Evolutionary conservation across 2,888 invertebrate genomes (phyloP).

Genomic region (Dinocampus coccinellae): DNA sequence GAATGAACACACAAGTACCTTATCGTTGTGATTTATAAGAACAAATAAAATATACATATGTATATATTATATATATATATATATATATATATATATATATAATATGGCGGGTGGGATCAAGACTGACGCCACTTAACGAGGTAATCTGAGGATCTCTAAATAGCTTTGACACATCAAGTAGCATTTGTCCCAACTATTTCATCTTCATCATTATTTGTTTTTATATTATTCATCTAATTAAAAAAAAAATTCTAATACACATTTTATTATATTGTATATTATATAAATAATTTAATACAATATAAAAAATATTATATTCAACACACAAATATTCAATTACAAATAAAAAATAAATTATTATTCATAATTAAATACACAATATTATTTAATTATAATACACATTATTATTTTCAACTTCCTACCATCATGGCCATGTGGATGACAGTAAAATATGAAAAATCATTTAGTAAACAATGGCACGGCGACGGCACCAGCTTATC

Average conservation of each 20-base stretch:
- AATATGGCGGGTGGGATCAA: constrained; percentile 48
- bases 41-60: constrained; percentile 57
- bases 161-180: constrained; percentile 47
- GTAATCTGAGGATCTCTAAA: constrained; percentile 59
- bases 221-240: not conserved
- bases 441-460: constrained; percentile 20
- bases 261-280: too few relatives aligned
- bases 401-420: not conserved
- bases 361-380: not conserved
- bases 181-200: constrained; percentile 39
- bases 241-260: too few relatives aligned
- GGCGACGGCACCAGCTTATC: constrained; percentile 35
- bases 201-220: not conserved
- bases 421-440: constrained; percentile 12
- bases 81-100: too few relatives aligned
- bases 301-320: too few relatives aligned
- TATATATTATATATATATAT: too few relatives aligned
- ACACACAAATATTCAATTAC: too few relatives aligned
- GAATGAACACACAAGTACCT: constrained; percentile 44
- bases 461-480: constrained; percentile 29
- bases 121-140: constrained; percentile 58
- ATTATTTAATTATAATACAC: not conserved
- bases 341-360: not conserved
- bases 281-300: too few relatives aligned
- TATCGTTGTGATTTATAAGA: constrained; percentile 67